Evolutionary conservation across 2,797 vertebrate species (phyloP).

Genomic region (Carcharodon carcharias): DNA sequence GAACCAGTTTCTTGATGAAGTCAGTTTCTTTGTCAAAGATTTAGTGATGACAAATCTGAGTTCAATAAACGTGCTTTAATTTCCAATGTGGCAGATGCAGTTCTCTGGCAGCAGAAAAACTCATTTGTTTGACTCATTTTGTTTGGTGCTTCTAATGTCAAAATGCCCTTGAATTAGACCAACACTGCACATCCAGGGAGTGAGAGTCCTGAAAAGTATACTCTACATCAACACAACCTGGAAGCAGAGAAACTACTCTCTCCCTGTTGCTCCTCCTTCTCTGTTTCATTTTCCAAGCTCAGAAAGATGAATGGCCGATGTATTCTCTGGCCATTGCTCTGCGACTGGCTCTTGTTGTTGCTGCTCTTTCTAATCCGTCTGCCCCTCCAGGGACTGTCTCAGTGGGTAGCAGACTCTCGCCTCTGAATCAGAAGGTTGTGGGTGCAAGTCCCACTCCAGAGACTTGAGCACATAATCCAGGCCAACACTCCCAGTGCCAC

Average conservation of each 20-base stretch:
- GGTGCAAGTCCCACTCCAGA: not conserved
- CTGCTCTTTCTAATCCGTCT: not conserved
- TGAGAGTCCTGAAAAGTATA: not conserved
- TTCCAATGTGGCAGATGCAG: not conserved
- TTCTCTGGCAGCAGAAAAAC: not conserved
- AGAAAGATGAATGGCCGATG: not conserved
- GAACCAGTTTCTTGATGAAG: not conserved
- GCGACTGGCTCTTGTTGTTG: not conserved
- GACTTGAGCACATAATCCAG: not conserved
- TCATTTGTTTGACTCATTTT: not conserved
- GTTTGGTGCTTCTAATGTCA: conserved; percentile 1
- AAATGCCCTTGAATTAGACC: not conserved
- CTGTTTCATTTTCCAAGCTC: not conserved
- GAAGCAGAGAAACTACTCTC: not conserved
- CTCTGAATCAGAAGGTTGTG: not conserved
- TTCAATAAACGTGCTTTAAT: not conserved
- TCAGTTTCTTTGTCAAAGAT: not conserved
- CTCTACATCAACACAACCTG: not conserved
- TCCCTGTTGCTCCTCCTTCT: not conserved
- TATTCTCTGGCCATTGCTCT: not conserved
- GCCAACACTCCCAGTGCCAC: not conserved
- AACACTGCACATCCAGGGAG: not conserved
- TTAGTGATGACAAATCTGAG: not conserved
- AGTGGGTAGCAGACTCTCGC: not conserved
- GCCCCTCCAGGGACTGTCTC: not conserved